Conservation (phyloP, 2,888 invertebrate species). For the Fabriciana adippe region DNA sequence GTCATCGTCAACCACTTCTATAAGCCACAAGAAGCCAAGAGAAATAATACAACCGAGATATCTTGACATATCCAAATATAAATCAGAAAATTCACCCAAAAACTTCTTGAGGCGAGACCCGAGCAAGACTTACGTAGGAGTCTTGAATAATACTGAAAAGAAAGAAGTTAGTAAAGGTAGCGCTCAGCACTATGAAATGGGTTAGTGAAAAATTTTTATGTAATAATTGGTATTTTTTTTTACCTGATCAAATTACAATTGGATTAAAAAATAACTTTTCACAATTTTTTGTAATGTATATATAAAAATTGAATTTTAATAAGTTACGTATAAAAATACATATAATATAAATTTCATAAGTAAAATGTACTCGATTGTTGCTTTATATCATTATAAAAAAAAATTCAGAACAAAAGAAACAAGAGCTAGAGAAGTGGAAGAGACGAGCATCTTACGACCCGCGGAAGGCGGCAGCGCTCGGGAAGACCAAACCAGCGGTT, state of each 20-base stretch:
- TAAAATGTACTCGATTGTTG: background rate
- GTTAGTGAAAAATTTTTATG: slow-evolving; percentile 48
- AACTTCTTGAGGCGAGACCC: slow-evolving; percentile 82
- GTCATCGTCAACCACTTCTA: slow-evolving; percentile 75
- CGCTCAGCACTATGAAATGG: slow-evolving; percentile 73
- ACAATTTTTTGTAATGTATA: too few species aligned
- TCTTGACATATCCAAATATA: slow-evolving; percentile 84
- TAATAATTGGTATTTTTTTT: too few species aligned
- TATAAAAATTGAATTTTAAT: too few species aligned
- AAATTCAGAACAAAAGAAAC: slow-evolving; percentile 83
- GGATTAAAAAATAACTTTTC: too few species aligned
- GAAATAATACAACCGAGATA: slow-evolving; percentile 72
- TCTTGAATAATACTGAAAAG: slow-evolving; percentile 50
- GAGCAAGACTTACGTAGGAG: slow-evolving; percentile 75
- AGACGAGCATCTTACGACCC: slow-evolving; percentile 97
- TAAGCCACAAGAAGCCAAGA: slow-evolving; percentile 55
- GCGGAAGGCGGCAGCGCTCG: slow-evolving; percentile 75
- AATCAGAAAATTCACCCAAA: slow-evolving; percentile 72
- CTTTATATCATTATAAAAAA: background rate
- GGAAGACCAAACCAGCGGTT: slow-evolving; percentile 61
- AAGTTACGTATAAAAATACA: too few species aligned
- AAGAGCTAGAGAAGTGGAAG: slow-evolving; percentile 97
- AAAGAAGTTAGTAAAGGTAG: slow-evolving; percentile 60
- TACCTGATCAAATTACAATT: too few species aligned
- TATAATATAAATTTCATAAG: too few species aligned